phyloP scores from a whole-genome alignment of 2,113 vertebrate genomes.

The Pitta sordida region DNA sequence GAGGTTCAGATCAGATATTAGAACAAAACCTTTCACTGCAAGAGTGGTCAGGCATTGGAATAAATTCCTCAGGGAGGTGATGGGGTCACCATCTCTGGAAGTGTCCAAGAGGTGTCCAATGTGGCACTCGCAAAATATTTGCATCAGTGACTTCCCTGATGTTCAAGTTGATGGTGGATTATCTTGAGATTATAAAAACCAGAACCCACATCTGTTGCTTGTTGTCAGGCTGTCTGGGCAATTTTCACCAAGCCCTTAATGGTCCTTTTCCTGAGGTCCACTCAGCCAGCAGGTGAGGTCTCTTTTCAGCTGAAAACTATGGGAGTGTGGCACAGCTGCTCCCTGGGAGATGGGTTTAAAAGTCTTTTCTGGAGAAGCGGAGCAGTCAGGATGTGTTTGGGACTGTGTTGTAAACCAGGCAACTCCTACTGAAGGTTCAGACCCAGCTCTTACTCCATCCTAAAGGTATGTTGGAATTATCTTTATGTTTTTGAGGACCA shows the following conservation, averaged over 20 bases:
- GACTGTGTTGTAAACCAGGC: neutral
- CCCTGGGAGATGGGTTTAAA: neutral
- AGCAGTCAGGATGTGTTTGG: rapidly evolving
- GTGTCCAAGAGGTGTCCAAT: neutral
- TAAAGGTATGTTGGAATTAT: neutral
- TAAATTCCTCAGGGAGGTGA: neutral
- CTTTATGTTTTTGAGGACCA: neutral
- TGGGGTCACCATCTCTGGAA: neutral
- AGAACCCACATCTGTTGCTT: neutral
- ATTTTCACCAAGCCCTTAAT: neutral
- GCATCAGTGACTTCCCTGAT: neutral
- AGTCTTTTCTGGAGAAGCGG: neutral
- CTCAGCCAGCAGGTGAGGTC: neutral
- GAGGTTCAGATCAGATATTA: neutral
- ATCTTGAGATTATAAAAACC: neutral
- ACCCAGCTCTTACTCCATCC: neutral
- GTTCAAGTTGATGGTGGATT: neutral
- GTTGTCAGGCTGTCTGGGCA: neutral
- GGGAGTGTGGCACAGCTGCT: neutral
- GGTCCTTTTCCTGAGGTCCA: neutral
- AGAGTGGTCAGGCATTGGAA: neutral
- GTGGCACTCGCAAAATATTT: neutral
- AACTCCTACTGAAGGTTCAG: neutral
- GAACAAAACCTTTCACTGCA: too few relatives aligned
- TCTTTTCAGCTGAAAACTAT: neutral